Base-by-base conservation (phyloP, 1,140 invertebrate species). In the Drosophila auraria region DNA sequence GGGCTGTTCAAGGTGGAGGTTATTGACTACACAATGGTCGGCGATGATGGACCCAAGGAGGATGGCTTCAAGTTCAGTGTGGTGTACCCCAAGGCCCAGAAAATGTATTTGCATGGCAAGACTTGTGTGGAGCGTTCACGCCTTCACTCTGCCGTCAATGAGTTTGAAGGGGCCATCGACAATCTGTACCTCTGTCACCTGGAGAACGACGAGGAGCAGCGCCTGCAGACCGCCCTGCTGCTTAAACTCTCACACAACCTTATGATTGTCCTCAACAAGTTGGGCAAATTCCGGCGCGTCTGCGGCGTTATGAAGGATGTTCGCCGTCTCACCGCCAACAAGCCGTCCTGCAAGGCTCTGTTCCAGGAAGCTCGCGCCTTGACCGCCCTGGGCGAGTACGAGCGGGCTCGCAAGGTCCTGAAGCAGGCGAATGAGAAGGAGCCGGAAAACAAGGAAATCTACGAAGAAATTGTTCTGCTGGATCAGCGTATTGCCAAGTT, bases 211-310 rank as follows among this genome's bases (percentile, higher is more conserved):
- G 75, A 93, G 30, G 95, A 97, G 63, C 95, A 97, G 87, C 50
- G 80, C 4, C 93, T 94, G 80, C 94, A 96, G 84, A 94, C 94
- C 45, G 93, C 94, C 65, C 76, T 95, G 51, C 84, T 96, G 8
- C 92, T 94, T 17, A 95, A 94, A 72, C 86, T 96, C 11, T 95
- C 95, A 94, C 14, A 97, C 78, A 78, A 97, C 93, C 92, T 97
- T 36, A 95, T 95, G 60, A 91, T 96, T 47, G 96, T 96, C 83
- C 95, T 95, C 70, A 95, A 96, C 71, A 95, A 95, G 82, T 70
- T 94, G 8, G 93, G 95, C 45, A 93, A 94, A 68, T 95, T 95
- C 0, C 89, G 94, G 2, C 94, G 94, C 63, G 94, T 94, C 23
- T 96, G 95, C 74, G 94, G 80, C 17, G 93, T 93, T 45, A 95